Evolutionary conservation across 2,113 vertebrate species (phyloP).

Genomic region (Carollia perspicillata): DNA sequence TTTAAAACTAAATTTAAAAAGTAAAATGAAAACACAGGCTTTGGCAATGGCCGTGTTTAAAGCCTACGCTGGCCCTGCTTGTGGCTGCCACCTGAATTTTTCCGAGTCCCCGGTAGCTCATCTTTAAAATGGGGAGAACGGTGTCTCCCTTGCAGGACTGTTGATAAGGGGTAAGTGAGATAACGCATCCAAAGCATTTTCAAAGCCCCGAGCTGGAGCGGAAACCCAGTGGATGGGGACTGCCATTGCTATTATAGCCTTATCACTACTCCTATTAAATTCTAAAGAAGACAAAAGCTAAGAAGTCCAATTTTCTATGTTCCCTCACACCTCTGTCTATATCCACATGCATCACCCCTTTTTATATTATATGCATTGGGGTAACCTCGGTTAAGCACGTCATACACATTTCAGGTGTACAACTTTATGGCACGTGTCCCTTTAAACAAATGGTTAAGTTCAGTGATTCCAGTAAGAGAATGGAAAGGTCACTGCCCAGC

Average conservation of each 20-base stretch:
- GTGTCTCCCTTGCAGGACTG: background rate
- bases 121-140: background rate
- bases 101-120: background rate
- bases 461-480: background rate
- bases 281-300: background rate
- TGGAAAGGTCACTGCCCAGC: background rate
- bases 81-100: background rate
- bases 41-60: background rate
- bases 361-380: background rate
- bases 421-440: background rate
- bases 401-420: background rate
- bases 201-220: background rate
- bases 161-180: background rate
- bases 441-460: background rate
- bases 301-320: background rate
- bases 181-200: background rate
- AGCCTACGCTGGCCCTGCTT: rapidly evolving
- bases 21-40: background rate
- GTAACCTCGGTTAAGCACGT: too few species aligned
- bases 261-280: background rate
- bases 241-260: too few species aligned
- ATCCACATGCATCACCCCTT: background rate
- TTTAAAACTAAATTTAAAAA: background rate
- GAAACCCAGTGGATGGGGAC: background rate
- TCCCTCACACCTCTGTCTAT: background rate